Base-by-base conservation (phyloP, 2,113 vertebrate genomes). In the Megaceryle torquata region DNA sequence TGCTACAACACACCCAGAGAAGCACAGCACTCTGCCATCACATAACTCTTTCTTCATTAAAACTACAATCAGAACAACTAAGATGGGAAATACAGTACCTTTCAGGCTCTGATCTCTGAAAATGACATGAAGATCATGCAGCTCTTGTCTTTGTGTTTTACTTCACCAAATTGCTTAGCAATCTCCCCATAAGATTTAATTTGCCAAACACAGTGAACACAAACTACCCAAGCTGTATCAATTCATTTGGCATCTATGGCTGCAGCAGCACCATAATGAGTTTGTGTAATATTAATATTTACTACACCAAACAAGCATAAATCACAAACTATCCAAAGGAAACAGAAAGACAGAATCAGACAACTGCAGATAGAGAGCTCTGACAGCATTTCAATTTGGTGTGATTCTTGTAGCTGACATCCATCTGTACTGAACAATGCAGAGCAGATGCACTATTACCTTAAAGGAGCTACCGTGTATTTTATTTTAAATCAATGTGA, bases 241-340 rank as follows among this genome's bases (percentile, higher is more conserved):
- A 35, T 83, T 89, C 69, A 67, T 93, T 82, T 51, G 48, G 72
- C 31, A 75, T 51, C 95, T 76, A n/a, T 6, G 57, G 78, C 77
- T 91, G 77, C 35, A 76, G 77, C 60, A 54, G 80, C 84, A 74
- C 76, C 60, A 56, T 22, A 82, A 68, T 31, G 39, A 75, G 70
- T 82, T 28, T 64, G 83, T 60, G 87, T 80, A 86, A 31, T 64
- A 83, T 94, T 87, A 64, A 97, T 69, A 92, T 87, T 95, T 67
- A 51, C 91, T 92, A 56, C 20, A 13, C 16, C 37, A 95, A 95
- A 94, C 67, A 93, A 92, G 79, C 59, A 91, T 19, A 88, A 94
- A 92, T 83, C 61, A 59, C 59, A 78, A 44, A 39, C 81, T 50
- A 78, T 35, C 79, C 22, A 76, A 91, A 96, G 91, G 76, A 95